A percentile compares a stretch with the other conserved stretches of the same genome.
Evolutionary conservation across 2,888 invertebrate genomes (phyloP).

Genomic region (Drosophila anomalata): DNA sequence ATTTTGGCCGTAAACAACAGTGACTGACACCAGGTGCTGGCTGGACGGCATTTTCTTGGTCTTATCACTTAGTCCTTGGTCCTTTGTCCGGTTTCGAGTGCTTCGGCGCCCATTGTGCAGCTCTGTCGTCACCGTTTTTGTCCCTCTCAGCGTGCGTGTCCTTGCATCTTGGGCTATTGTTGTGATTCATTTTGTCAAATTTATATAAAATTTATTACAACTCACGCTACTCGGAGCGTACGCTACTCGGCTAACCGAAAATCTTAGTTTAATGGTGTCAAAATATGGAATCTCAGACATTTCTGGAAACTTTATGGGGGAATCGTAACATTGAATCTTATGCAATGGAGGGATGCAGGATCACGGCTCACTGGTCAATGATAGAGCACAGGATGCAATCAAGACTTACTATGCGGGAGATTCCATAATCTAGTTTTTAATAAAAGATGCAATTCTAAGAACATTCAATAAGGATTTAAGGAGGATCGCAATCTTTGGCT

Average conservation of each 20-base stretch:
- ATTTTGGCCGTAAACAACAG: constrained; percentile 49
- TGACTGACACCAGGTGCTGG: constrained; percentile 70
- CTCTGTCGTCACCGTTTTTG: constrained; percentile 57
- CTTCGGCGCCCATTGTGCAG: constrained; percentile 60
- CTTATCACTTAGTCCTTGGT: constrained; percentile 47
- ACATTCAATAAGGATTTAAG: constrained; percentile 4
- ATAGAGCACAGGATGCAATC: constrained; percentile 22
- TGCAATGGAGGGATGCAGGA: not conserved
- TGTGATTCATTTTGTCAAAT: constrained; percentile 80
- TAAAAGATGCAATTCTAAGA: not conserved
- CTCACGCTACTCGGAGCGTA: constrained; percentile 48
- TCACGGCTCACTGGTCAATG: constrained; percentile 24
- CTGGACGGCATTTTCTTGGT: constrained; percentile 48
- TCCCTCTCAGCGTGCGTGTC: constrained; percentile 62
- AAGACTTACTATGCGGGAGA: constrained; percentile 8
- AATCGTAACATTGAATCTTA: constrained; percentile 14
- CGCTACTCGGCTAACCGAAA: constrained; percentile 41
- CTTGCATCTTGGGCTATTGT: constrained; percentile 68
- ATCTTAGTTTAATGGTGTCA: constrained; percentile 73
- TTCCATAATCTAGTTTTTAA: not conserved
- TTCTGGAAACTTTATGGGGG: constrained; percentile 33
- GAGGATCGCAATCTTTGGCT: not conserved
- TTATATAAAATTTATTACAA: constrained; percentile 80
- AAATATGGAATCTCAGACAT: constrained; percentile 46
- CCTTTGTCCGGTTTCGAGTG: constrained; percentile 41